A percentile compares a stretch with the other conserved stretches of the same genome.
Conservation (phyloP, 1,140 invertebrate species). For the Neocloeon triangulifer region DNA sequence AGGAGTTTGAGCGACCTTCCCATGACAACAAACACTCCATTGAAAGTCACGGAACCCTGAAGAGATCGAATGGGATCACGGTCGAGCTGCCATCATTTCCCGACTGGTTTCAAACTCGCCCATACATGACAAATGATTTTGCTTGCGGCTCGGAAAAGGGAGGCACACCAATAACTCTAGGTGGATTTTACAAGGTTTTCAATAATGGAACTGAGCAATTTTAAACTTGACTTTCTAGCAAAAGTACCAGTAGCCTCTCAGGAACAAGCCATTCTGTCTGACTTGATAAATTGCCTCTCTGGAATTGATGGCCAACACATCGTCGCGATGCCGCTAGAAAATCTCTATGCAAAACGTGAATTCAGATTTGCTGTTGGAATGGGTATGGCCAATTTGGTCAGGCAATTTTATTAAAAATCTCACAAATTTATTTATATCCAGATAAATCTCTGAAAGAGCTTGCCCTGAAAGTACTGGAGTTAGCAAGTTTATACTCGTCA, state of each 20-base stretch:
- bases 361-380: conserved; percentile 23
- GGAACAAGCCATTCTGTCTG: conserved; percentile 62
- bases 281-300: conserved; percentile 61
- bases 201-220: no score
- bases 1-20: not conserved
- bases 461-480: conserved; percentile 55
- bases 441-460: conserved; percentile 51
- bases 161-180: not conserved
- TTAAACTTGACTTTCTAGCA: conserved; percentile 3
- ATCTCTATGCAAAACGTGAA: conserved; percentile 16
- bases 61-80: not conserved
- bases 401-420: not conserved
- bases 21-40: not conserved
- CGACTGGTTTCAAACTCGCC: conserved; percentile 4
- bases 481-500: conserved; percentile 71
- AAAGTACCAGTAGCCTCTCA: conserved; percentile 27
- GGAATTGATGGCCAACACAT: conserved; percentile 53
- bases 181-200: no score
- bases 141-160: not conserved
- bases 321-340: conserved; percentile 23
- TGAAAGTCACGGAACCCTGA: not conserved
- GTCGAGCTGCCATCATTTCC: conserved; percentile 3
- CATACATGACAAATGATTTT: conserved; percentile 1
- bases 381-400: conserved; percentile 13
- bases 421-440: conserved; percentile 10